phyloP scores from a whole-genome alignment of 2,797 vertebrate genomes.

The Premnoplex brunnescens region DNA sequence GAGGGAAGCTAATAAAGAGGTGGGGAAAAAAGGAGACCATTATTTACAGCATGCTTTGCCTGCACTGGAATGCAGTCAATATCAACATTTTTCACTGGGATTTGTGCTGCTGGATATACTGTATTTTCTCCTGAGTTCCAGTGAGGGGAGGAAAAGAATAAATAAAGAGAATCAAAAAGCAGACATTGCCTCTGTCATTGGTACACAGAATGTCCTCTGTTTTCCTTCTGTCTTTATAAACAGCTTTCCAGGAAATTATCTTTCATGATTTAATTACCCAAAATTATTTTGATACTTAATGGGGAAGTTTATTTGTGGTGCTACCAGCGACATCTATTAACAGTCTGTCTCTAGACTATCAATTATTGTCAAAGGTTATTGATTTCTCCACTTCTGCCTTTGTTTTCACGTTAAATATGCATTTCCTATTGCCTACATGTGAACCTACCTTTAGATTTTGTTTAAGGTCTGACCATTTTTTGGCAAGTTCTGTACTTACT shows the following conservation, averaged over 20 bases:
- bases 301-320: not conserved
- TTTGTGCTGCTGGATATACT: slow-evolving; percentile 17
- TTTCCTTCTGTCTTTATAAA: not conserved
- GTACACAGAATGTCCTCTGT: not conserved
- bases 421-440: not conserved
- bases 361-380: not conserved
- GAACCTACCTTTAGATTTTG: not conserved
- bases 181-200: not conserved
- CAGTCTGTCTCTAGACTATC: not conserved
- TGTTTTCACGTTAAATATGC: not conserved
- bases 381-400: not conserved
- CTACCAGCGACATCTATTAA: not conserved
- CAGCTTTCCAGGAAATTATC: not conserved
- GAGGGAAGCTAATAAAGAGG: slow-evolving; percentile 2
- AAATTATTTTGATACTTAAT: not conserved
- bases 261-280: not conserved
- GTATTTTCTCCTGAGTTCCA: not conserved
- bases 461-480: not conserved
- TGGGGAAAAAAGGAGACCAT: not conserved
- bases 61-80: not conserved
- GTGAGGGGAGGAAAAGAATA: not conserved
- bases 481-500: not conserved
- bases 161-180: not conserved
- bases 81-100: not conserved
- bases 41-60: slow-evolving; percentile 18